Base-by-base conservation (phyloP, 2,888 invertebrate genomes). In the Acleris cristana region DNA sequence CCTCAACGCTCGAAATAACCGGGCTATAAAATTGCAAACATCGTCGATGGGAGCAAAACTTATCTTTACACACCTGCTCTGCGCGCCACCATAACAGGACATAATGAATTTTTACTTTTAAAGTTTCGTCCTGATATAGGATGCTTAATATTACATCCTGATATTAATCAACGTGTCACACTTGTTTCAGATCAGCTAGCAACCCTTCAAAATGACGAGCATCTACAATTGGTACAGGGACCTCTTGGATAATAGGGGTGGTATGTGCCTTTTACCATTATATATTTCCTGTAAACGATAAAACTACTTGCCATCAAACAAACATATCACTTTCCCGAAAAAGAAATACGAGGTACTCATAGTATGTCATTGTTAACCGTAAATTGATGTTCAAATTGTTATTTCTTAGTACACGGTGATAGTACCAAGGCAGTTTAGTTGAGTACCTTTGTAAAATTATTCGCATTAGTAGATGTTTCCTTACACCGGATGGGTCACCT, bases 161-260 rank as follows among this genome's bases (percentile, higher is more conserved):
- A 8, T 26, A 16, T 16, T 45, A 16, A 45, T 34, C 2, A 23
- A 64, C 44, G 10, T n/a, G 45, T 75, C 79, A 74, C 69, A 58
- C 68, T 91, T 91, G 89, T 92, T 91, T 51, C 90, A 92, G 92
- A 86, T 90, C 83, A 80, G 83, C 76, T 86, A 85, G 72, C 79
- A 83, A 77, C 69, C 79, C 79, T 79, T 87, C 87, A 89, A 94
- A 93, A 94, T 94, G 95, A 94, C 94, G 82, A 93, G 90, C 82
- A 85, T 94, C 81, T 94, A 83, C 75, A 80, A 94, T 84, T 95
- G 95, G 90, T 96, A 95, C 85, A 93, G 92, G 88, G 95, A 96
- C 87, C 93, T 96, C 76, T 94, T 96, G 94, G 95, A 96, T 88
- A 95, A 95, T 83, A 94, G 94, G 84, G 94, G 95, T 82, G 96